Base-by-base conservation (phyloP, 2,888 invertebrate species). In the Tenthredo mesomela region DNA sequence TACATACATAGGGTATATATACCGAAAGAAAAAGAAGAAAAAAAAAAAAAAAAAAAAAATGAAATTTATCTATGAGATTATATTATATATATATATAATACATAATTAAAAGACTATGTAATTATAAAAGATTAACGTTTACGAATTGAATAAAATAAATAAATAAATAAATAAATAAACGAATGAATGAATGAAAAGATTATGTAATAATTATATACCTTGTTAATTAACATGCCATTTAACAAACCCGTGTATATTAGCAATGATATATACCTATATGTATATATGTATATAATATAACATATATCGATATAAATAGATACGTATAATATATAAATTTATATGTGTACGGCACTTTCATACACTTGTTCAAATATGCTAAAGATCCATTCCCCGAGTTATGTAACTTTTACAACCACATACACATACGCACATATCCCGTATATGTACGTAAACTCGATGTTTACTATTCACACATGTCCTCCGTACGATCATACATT, bases 331-430 rank as follows among this genome's bases (percentile, higher is more conserved):
- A 2, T 29, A 29, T 29, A 29, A 2, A 40, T 18, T 9, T 12
- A 61, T 18, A 10, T 70, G 10, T 29, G 33, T 15, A 29, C 70
- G 18, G 33, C n/a, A 70, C 70, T 70, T 70, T n/a, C 70, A 70
- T 37, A 70, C 70, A 70, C 70, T 70, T 70, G 70, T 70, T 70
- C 70, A 70, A 70, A 70, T 70, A 70, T 70, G 70, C 70, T n/a
- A 33, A 70, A 70, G 70, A 70, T 70, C 70, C 70, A 70, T 70
- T 70, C 70, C 37, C 18, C 70, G 18, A 25, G 75, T 40, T 75
- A 47, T 75, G 75, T 75, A 47, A 75, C 75, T 47, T 25, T 25
- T 25, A 61, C 61, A 25, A 61, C 12, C 25, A 61, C 61, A 12
- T 21, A 25, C n/a, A 61, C n/a, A 61, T 5, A 12, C 21, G 9